These are phyloP conservation scores for Panurus biarmicus DNA, from an alignment of 2,113 vertebrate genomes.

Conservation along the genomic window DNA sequence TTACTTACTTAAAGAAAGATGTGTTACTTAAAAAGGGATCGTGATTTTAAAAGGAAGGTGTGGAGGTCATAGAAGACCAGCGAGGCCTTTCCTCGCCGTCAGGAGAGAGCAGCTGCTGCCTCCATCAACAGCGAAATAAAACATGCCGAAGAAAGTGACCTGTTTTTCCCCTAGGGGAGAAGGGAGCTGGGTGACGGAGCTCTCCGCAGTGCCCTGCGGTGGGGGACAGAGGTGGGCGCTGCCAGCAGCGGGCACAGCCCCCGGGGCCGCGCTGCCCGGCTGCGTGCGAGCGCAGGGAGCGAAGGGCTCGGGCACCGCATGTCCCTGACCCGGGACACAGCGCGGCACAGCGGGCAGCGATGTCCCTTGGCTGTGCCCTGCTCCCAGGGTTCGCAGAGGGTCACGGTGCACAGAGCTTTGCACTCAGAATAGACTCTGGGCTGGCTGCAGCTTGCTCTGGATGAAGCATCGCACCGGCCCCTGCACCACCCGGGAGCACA, in stretches of 20 bases:
- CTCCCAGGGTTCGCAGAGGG: neutral
- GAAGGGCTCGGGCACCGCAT: neutral
- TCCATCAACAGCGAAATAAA: neutral
- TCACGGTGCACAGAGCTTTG: neutral
- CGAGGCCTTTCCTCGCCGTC: neutral
- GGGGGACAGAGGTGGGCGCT: neutral
- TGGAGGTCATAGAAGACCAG: neutral
- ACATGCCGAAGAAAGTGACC: fast-evolving
- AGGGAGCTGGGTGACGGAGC: fast-evolving
- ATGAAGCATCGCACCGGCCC: fast-evolving
- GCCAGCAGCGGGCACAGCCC: neutral
- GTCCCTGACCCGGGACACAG: neutral
- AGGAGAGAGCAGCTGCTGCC: neutral
- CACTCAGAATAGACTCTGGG: fast-evolving
- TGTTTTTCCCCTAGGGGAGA: neutral
- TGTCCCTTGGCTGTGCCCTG: neutral
- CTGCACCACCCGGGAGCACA: fast-evolving
- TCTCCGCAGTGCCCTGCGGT: fast-evolving
- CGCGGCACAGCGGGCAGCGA: neutral
- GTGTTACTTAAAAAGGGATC: neutral
- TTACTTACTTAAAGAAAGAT: neutral
- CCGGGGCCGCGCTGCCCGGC: neutral
- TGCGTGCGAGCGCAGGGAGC: neutral
- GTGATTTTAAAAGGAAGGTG: neutral
- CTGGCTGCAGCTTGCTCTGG: neutral